Percentiles rank a stretch among this genome's conserved stretches.
Conservation (phyloP, 2,113 vertebrate genomes). For the Gorsachius goisagi region DNA sequence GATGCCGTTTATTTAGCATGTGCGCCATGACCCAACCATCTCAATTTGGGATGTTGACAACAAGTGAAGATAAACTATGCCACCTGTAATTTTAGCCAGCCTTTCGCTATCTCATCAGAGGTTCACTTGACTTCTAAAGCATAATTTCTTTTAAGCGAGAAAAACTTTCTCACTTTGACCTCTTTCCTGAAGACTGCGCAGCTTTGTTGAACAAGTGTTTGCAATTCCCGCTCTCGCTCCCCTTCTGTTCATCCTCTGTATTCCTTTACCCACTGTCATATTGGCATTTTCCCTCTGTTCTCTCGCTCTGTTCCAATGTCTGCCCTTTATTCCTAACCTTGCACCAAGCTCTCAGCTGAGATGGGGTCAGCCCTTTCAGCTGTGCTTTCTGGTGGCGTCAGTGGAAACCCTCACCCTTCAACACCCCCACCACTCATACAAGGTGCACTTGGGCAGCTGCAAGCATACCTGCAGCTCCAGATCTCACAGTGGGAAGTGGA, state of each 20-base stretch:
- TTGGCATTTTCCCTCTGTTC: background rate
- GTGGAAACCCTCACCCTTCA: fast-evolving
- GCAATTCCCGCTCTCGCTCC: background rate
- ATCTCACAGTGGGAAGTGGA: background rate
- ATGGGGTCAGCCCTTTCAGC: background rate
- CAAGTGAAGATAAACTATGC: background rate
- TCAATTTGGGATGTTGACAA: background rate
- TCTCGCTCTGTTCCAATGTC: fast-evolving
- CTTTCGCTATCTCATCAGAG: background rate
- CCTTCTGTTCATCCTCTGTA: background rate
- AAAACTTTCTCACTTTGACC: background rate
- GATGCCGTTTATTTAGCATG: background rate
- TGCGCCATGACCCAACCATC: background rate
- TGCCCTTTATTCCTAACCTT: background rate
- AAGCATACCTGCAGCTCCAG: background rate
- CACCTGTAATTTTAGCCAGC: background rate
- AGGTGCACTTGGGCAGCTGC: fast-evolving
- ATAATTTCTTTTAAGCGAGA: background rate
- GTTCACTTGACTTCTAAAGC: background rate
- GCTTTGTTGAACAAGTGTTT: background rate
- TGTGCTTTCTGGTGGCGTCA: fast-evolving
- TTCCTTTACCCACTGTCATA: background rate
- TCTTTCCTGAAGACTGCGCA: background rate
- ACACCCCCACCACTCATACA: fast-evolving
- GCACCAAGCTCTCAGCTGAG: fast-evolving